Conservation (phyloP, 2,797 vertebrate species). For the Poeciliopsis gracilis region DNA sequence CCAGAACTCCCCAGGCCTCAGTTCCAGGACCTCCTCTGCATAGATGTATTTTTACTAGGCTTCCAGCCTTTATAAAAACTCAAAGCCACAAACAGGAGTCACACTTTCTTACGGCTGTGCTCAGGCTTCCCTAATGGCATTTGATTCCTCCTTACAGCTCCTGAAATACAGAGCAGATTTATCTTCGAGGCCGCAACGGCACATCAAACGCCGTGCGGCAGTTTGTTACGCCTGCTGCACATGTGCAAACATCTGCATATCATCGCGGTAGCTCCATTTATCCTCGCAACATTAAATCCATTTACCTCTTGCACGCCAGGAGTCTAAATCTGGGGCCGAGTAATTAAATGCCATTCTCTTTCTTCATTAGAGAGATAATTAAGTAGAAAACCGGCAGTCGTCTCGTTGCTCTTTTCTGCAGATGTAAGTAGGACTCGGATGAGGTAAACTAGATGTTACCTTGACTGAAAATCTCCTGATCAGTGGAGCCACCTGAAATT, state of each 20-base stretch:
- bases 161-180: constrained; percentile 44
- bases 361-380: constrained; percentile 82
- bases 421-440: constrained; percentile 52
- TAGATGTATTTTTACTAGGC: constrained; percentile 40
- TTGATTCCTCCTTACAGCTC: constrained; percentile 42
- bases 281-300: constrained; percentile 80
- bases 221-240: constrained; percentile 68
- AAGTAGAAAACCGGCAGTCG: constrained; percentile 72
- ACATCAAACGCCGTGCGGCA: constrained; percentile 47
- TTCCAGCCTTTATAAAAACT: constrained; percentile 39
- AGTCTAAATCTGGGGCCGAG: constrained; percentile 78
- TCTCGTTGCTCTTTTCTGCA: constrained; percentile 66
- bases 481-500: constrained; percentile 39
- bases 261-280: constrained; percentile 68
- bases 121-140: constrained; percentile 50
- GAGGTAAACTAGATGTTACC: constrained; percentile 63
- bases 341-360: constrained; percentile 83
- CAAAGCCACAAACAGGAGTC: constrained; percentile 22
- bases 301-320: constrained; percentile 73
- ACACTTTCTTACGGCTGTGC: constrained; percentile 32
- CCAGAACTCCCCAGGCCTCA: constrained; percentile 24
- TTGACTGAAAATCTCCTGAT: constrained; percentile 56
- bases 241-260: constrained; percentile 81
- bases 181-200: constrained; percentile 39
- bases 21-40: not conserved